These are phyloP conservation scores for Monopterus albus DNA, from an alignment of 2,113 vertebrate species.

Conservation along the genomic window DNA sequence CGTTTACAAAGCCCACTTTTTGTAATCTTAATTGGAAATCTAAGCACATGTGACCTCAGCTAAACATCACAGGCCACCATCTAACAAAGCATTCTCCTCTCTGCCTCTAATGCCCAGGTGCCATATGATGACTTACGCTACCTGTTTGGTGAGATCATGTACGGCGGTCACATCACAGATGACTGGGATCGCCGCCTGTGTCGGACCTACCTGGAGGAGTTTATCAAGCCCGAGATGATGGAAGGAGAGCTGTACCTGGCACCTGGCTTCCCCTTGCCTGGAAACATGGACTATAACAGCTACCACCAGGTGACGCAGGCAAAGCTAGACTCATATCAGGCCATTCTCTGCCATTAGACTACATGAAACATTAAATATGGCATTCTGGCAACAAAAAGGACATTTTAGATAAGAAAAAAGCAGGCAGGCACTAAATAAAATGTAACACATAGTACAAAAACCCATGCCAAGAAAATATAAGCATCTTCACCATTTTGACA, in stretches of 20 bases:
- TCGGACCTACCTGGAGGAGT: slow-evolving; percentile 92
- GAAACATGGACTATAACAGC: slow-evolving; percentile 89
- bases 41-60: slow-evolving; percentile 26
- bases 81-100: neutral
- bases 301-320: slow-evolving; percentile 88
- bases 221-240: slow-evolving; percentile 92
- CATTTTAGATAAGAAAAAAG: neutral
- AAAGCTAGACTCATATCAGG: neutral
- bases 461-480: too few relatives aligned
- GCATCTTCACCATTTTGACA: too few relatives aligned
- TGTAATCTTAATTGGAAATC: slow-evolving; percentile 62
- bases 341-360: neutral
- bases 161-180: slow-evolving; percentile 95
- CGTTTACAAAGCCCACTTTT: neutral
- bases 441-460: too few relatives aligned
- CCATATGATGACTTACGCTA: slow-evolving; percentile 95
- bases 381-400: neutral
- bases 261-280: slow-evolving; percentile 89
- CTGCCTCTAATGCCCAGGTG: slow-evolving; percentile 82
- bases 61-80: slow-evolving; percentile 19
- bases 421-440: too few relatives aligned
- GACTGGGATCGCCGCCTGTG: slow-evolving; percentile 96
- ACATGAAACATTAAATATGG: neutral
- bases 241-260: slow-evolving; percentile 90
- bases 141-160: slow-evolving; percentile 98